Base-by-base conservation (phyloP, 2,888 invertebrate species). In the Homarus gammarus region DNA sequence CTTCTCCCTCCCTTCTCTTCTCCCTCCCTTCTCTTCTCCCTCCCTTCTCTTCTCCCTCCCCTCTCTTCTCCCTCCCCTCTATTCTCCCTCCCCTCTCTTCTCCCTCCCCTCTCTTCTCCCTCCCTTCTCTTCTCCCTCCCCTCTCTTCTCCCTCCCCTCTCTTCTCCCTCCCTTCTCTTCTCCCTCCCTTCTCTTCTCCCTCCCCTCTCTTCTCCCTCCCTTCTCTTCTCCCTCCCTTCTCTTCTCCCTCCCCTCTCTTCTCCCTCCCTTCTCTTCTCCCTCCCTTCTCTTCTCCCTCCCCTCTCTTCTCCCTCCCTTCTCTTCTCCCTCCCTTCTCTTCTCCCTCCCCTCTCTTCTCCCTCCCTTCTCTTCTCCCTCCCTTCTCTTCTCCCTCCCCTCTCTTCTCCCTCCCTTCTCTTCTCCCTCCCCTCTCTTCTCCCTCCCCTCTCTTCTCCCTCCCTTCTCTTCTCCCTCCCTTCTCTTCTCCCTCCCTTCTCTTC, bases 101-200 rank as follows among this genome's bases (percentile, higher is more conserved):
- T 40, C 31, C 73, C 36, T 73, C 73, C 40, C 73, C 38, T 73
- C n/a, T 73, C 73, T 40, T 73, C 73, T n/a, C 38, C 56, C 73
- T n/a, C n/a, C n/a, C 22, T 40, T 18, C 40, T 40, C n/a, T 44
- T 44, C 8, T 44, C 44, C 40, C 15, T 40, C 49, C n/a, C 44
- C 8, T 27, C 40, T 44, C 40, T 27, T 40, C 75, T 49, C 31
- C 27, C 31, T 40, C 38, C 27, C 40, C 44, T 72, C 33, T 33
- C 40, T 75, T 31, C 36, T 8, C 36, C 36, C 75, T 75, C 75
- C 40, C 38, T 40, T 75, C 75, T 70, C 31, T 31, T 49, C 78
- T 78, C 78, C 49, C 49, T 61, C 81, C 81, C 81, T 61, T 81
- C 56, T 56, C 61, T 81, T 81, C 81, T 61, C 61, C 61, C 81